phyloP scores from a whole-genome alignment of 2,113 vertebrate genomes.

The Empidonax traillii region DNA sequence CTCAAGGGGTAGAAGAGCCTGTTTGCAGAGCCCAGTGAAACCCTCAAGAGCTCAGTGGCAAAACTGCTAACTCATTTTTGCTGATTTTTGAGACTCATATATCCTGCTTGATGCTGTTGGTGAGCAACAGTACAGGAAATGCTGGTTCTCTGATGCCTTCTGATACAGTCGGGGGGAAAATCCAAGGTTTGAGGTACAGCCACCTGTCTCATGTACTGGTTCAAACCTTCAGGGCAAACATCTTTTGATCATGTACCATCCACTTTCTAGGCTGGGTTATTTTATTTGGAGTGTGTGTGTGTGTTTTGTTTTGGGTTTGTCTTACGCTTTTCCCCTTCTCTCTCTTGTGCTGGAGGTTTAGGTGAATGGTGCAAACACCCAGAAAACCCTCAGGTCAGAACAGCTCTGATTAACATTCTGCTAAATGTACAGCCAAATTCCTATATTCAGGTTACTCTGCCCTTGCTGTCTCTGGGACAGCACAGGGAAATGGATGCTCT shows the following conservation, averaged over 20 bases:
- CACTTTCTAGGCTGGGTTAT: neutral
- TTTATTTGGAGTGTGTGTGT: neutral
- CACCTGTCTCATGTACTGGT: neutral
- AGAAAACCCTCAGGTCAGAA: neutral
- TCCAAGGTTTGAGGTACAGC: neutral
- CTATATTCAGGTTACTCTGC: neutral
- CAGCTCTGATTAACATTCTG: neutral
- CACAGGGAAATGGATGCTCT: neutral
- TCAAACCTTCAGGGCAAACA: neutral
- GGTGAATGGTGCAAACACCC: neutral
- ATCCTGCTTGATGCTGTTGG: conserved; percentile 53
- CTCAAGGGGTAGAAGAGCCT: neutral
- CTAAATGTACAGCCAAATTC: neutral
- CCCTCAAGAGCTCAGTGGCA: conserved; percentile 9
- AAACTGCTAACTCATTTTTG: conserved; percentile 83
- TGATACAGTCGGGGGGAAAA: neutral
- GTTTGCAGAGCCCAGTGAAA: neutral
- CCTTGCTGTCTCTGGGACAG: neutral
- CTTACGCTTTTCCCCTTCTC: neutral
- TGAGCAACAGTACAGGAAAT: neutral
- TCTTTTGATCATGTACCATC: neutral
- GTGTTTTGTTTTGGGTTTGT: neutral
- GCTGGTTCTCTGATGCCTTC: neutral
- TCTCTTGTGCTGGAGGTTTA: neutral
- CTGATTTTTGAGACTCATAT: conserved; percentile 78